phyloP scores from a whole-genome alignment of 2,797 vertebrate species.

The Gila robusta region DNA sequence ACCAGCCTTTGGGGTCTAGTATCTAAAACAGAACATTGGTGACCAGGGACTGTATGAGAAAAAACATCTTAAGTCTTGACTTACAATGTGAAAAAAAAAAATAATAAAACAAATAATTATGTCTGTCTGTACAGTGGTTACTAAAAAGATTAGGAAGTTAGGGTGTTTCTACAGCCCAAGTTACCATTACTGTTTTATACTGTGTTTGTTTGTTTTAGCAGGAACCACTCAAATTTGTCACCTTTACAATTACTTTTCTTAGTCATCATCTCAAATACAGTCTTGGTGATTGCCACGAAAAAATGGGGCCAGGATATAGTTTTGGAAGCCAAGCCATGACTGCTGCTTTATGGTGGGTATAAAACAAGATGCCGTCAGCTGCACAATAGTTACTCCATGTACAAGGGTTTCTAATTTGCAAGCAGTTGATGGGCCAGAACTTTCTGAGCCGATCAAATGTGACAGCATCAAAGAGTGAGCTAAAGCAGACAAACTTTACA shows the following conservation, averaged over 20 bases:
- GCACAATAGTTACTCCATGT: slow-evolving; percentile 60
- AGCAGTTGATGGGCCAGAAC: slow-evolving; percentile 79
- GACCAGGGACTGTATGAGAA: background rate
- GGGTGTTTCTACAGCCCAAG: background rate
- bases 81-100: background rate
- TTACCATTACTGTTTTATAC: background rate
- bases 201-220: background rate
- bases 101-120: too few species aligned
- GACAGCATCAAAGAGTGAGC: slow-evolving; percentile 81
- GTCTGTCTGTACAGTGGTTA: background rate
- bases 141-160: background rate
- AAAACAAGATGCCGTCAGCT: slow-evolving; percentile 63
- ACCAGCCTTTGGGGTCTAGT: background rate
- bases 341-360: slow-evolving; percentile 59
- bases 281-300: slow-evolving; percentile 48
- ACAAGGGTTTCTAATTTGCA: slow-evolving; percentile 75
- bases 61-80: background rate
- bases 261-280: slow-evolving; percentile 42
- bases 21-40: background rate
- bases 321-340: slow-evolving; percentile 47
- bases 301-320: slow-evolving; percentile 48
- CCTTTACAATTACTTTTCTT: slow-evolving; percentile 41
- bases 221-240: background rate
- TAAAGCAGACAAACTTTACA: slow-evolving; percentile 78
- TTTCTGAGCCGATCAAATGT: slow-evolving; percentile 79